phyloP scores from a whole-genome alignment of 2,113 vertebrate genomes.

The Lagenorhynchus albirostris region DNA sequence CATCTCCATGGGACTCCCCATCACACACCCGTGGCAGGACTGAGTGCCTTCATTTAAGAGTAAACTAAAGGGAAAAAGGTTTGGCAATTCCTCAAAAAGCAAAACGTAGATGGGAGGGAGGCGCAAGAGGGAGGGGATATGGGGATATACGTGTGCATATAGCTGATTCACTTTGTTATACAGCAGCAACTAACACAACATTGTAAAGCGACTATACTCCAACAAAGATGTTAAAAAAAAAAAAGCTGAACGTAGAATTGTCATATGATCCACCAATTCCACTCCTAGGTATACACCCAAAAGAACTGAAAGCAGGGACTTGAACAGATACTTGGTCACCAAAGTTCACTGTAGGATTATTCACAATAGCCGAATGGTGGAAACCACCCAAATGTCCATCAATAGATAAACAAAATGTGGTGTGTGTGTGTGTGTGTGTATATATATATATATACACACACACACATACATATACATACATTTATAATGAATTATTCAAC shows the following conservation, averaged over 20 bases:
- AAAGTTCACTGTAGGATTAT: neutral
- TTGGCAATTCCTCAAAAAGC: neutral
- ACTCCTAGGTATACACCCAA: neutral
- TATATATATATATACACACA: accelerated
- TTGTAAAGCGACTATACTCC: too few species aligned
- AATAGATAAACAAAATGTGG: neutral
- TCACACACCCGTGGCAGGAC: neutral
- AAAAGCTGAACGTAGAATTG: neutral
- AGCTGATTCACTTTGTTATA: too few species aligned
- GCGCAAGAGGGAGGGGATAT: too few species aligned
- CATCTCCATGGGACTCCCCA: neutral
- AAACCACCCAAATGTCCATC: neutral
- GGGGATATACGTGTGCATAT: too few species aligned
- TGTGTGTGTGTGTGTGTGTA: accelerated
- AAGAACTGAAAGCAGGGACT: neutral
- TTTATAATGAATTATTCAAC: neutral
- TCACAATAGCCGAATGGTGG: neutral
- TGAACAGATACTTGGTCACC: neutral
- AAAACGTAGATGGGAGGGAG: neutral
- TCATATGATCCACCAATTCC: neutral
- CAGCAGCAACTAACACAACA: too few species aligned
- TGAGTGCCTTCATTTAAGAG: neutral
- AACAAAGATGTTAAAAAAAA: neutral
- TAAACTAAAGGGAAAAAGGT: neutral
- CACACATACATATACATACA: too few species aligned